phyloP scores from a whole-genome alignment of 2,888 invertebrate species.

The Epiblema foenella region DNA sequence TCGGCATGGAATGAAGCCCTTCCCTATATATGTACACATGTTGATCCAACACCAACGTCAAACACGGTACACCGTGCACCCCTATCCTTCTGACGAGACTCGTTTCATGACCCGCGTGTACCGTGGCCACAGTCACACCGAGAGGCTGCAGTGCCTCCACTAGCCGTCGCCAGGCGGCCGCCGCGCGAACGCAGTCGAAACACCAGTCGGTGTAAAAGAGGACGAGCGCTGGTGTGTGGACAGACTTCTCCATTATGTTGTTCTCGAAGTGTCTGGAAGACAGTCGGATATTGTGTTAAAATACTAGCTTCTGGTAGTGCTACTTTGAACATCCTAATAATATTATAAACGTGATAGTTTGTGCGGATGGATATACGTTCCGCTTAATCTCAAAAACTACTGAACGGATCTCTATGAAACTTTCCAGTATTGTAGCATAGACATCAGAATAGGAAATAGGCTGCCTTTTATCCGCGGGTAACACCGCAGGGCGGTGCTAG shows the following conservation, averaged over 20 bases:
- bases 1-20: slow-evolving; percentile 90
- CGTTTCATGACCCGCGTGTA: slow-evolving; percentile 93
- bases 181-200: slow-evolving; percentile 95
- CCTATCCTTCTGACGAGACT: slow-evolving; percentile 91
- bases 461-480: too few species aligned
- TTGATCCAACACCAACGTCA: slow-evolving; percentile 93
- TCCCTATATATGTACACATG: slow-evolving; percentile 94
- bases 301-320: too few species aligned
- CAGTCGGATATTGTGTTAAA: too few species aligned
- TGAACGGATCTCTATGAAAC: too few species aligned
- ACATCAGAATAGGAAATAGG: too few species aligned
- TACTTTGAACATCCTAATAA: too few species aligned
- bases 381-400: too few species aligned
- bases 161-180: slow-evolving; percentile 93
- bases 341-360: too few species aligned
- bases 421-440: too few species aligned
- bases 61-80: slow-evolving; percentile 91
- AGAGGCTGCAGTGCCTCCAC: slow-evolving; percentile 94
- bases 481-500: too few species aligned
- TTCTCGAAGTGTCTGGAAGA: slow-evolving; percentile 92
- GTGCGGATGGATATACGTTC: too few species aligned
- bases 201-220: slow-evolving; percentile 98
- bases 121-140: slow-evolving; percentile 92
- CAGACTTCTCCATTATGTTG: slow-evolving; percentile 92
- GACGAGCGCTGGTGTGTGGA: slow-evolving; percentile 92